Evolutionary conservation across 23 tunicate genomes (phyloP).

Genomic region (Corella eumyota): DNA sequence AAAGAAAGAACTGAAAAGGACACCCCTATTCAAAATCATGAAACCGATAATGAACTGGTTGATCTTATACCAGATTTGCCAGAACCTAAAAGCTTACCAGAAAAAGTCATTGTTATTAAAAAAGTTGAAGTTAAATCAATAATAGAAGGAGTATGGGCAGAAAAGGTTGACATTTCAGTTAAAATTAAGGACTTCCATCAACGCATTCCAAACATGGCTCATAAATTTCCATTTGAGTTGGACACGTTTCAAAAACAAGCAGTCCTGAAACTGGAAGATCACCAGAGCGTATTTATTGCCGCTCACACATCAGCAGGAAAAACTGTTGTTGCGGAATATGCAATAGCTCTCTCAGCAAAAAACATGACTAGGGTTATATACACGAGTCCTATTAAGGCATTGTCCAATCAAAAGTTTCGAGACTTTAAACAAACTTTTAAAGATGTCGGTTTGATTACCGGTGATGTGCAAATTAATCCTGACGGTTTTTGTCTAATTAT

Average conservation of each 20-base stretch:
- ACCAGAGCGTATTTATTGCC: conserved; percentile 88
- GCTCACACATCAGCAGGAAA: conserved; percentile 99
- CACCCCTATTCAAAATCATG: not conserved
- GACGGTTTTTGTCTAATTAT: conserved; percentile 90
- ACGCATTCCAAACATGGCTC: conserved; percentile 73
- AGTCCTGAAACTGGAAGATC: conserved; percentile 60
- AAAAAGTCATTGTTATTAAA: not conserved
- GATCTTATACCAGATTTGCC: no score
- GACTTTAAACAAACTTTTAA: conserved; percentile 87
- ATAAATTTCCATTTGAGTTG: conserved; percentile 82
- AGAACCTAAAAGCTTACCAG: not conserved
- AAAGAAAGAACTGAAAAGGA: not conserved
- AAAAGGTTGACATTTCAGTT: conserved; percentile 34
- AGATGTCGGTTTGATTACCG: conserved; percentile 93
- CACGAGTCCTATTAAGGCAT: conserved; percentile 95
- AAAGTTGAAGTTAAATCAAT: not conserved
- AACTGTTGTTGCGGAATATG: conserved; percentile 97
- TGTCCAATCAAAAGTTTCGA: conserved; percentile 95
- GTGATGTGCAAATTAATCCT: conserved; percentile 93
- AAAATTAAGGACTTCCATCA: conserved; percentile 47
- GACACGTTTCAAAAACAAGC: conserved; percentile 94
- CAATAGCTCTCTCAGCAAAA: conserved; percentile 80
- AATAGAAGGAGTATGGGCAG: conserved; percentile 57
- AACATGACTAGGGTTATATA: conserved; percentile 96
- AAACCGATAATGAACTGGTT: not conserved